Evolutionary conservation across 1,140 invertebrate genomes (phyloP).

Genomic region (Zaprionus africanus): DNA sequence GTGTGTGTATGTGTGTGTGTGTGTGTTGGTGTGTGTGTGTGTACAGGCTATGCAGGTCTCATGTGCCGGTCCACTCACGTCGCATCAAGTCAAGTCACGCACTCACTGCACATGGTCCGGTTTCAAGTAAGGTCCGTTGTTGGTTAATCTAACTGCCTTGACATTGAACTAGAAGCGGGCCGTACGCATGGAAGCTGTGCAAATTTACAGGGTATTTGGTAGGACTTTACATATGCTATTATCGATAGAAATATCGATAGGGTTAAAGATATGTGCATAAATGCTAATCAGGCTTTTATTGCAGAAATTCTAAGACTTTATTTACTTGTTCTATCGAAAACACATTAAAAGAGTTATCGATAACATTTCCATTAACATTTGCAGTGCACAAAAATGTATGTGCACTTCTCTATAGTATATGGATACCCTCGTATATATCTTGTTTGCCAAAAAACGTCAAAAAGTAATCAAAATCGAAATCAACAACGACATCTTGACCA

Average conservation of each 20-base stretch:
- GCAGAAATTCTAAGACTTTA: too few species aligned
- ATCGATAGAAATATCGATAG: neutral
- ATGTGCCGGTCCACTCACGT: neutral
- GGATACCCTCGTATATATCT: neutral
- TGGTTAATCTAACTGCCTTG: slow-evolving; percentile 28
- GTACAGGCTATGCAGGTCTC: slow-evolving; percentile 1
- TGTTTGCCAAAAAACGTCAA: neutral
- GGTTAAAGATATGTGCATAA: neutral
- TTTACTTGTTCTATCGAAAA: neutral
- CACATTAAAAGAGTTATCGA: too few species aligned
- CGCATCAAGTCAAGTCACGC: slow-evolving; percentile 41
- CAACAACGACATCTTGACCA: slow-evolving; percentile 3
- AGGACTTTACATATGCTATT: too few species aligned
- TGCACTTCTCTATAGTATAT: too few species aligned
- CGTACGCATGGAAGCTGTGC: slow-evolving; percentile 6
- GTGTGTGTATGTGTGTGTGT: neutral
- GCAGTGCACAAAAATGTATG: too few species aligned
- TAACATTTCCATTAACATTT: neutral
- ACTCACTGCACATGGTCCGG: slow-evolving; percentile 30
- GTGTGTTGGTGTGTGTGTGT: neutral
- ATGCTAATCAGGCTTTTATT: neutral
- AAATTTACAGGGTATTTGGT: neutral
- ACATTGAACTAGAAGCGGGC: slow-evolving; percentile 46
- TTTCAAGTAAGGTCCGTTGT: slow-evolving; percentile 17
- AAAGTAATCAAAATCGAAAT: neutral